Percentiles rank a stretch among this genome's conserved stretches.
Evolutionary conservation across 1,140 invertebrate genomes (phyloP).

Genomic region (Antheraea pernyi): DNA sequence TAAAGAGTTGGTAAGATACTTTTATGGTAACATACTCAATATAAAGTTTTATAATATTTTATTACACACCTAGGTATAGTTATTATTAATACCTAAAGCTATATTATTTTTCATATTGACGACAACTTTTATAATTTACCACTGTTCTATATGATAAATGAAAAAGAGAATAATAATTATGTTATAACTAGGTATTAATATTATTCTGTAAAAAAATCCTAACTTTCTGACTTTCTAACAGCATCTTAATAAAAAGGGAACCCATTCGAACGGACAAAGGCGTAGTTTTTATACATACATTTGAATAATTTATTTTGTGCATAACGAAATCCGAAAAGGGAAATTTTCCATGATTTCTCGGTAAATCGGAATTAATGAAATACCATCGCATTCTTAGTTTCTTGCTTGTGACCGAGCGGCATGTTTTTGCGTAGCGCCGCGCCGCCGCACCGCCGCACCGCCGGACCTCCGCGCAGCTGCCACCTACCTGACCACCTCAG

Average conservation of each 20-base stretch:
- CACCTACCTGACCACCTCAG: constrained; percentile 11
- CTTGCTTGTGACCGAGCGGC: neutral
- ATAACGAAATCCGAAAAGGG: constrained; percentile 6
- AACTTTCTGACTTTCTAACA: neutral
- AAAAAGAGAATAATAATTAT: too few relatives aligned
- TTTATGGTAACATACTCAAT: too few relatives aligned
- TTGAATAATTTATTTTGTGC: constrained; percentile 5
- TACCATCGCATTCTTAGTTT: constrained; percentile 6
- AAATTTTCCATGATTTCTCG: constrained; percentile 10
- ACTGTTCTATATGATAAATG: too few relatives aligned
- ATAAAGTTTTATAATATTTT: too few relatives aligned
- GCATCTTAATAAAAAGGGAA: neutral
- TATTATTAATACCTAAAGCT: too few relatives aligned
- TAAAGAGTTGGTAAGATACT: too few relatives aligned
- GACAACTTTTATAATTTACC: too few relatives aligned
- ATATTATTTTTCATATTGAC: too few relatives aligned
- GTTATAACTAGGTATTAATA: too few relatives aligned
- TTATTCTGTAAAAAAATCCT: too few relatives aligned
- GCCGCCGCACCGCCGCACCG: neutral
- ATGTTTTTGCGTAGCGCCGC: constrained; percentile 5
- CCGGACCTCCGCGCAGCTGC: constrained; percentile 12
- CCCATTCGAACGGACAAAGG: neutral
- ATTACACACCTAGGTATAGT: too few relatives aligned
- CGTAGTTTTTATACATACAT: constrained; percentile 1
- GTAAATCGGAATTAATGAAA: constrained; percentile 10